A percentile compares a stretch with the other conserved stretches of the same genome.
phyloP scores from a whole-genome alignment of 1,140 invertebrate species.

The Pogonognathellus flavescens region DNA sequence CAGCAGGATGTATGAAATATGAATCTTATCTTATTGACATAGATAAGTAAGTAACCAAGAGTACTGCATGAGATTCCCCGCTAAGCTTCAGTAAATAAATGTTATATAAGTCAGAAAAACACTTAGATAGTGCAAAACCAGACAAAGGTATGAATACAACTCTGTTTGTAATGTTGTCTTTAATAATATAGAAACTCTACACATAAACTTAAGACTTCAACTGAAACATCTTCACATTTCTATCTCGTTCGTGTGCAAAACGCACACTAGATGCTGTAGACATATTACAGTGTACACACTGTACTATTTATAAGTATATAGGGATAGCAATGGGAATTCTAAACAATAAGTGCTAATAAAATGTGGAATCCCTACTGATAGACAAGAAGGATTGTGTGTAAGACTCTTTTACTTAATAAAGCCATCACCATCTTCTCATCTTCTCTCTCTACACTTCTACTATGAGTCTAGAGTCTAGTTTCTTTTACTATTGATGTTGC shows the following conservation, averaged over 20 bases:
- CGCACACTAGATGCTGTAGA: neutral
- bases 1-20: constrained; percentile 18
- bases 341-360: constrained; percentile 32
- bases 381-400: neutral
- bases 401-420: constrained; percentile 17
- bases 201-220: neutral
- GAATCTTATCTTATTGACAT: constrained; percentile 47
- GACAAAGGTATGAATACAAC: neutral
- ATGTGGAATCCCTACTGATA: constrained; percentile 33
- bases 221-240: neutral
- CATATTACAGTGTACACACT: neutral
- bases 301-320: neutral
- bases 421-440: too few species aligned
- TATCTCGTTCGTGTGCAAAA: neutral
- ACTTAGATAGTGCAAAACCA: neutral
- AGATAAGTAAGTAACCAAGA: constrained; percentile 29
- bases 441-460: too few species aligned
- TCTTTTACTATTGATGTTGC: too few species aligned
- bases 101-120: constrained; percentile 49
- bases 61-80: constrained; percentile 36
- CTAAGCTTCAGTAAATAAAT: constrained; percentile 44
- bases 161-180: neutral
- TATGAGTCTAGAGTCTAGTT: too few species aligned
- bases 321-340: neutral
- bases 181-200: neutral